Evolutionary conservation across 2,797 vertebrate genomes (phyloP).

Genomic region (Danio choprae): DNA sequence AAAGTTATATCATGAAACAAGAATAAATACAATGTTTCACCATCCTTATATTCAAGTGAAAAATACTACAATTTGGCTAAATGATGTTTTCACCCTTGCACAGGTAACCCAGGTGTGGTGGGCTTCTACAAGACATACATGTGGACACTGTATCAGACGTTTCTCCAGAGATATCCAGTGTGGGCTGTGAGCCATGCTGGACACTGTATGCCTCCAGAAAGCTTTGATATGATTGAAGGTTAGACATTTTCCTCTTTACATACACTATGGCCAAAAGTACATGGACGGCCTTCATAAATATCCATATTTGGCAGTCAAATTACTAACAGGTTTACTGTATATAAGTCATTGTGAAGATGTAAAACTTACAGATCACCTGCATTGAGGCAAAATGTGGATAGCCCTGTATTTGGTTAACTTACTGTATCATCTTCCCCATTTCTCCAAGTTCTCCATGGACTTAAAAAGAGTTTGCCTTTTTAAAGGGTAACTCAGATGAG

Average conservation of each 20-base stretch:
- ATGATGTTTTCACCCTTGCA: conserved; percentile 15
- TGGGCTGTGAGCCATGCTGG: conserved; percentile 95
- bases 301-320: not conserved
- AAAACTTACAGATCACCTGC: not conserved
- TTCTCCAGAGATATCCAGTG: conserved; percentile 82
- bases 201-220: conserved; percentile 82
- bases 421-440: no score
- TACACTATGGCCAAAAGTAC: not conserved
- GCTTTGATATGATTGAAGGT: conserved; percentile 91
- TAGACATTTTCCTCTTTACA: conserved; percentile 39
- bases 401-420: not conserved
- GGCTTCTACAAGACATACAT: conserved; percentile 90
- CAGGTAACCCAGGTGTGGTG: conserved; percentile 93
- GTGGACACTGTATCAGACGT: conserved; percentile 80
- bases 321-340: not conserved
- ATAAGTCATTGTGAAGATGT: not conserved
- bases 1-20: not conserved
- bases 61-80: not conserved
- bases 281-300: not conserved
- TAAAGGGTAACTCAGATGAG: not conserved
- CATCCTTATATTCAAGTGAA: not conserved
- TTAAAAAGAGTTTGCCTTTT: conserved; percentile 7
- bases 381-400: not conserved
- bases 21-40: not conserved
- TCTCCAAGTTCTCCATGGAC: not conserved